Conservation (phyloP, 2,888 invertebrate genomes). For the Adelognathus sp. region DNA sequence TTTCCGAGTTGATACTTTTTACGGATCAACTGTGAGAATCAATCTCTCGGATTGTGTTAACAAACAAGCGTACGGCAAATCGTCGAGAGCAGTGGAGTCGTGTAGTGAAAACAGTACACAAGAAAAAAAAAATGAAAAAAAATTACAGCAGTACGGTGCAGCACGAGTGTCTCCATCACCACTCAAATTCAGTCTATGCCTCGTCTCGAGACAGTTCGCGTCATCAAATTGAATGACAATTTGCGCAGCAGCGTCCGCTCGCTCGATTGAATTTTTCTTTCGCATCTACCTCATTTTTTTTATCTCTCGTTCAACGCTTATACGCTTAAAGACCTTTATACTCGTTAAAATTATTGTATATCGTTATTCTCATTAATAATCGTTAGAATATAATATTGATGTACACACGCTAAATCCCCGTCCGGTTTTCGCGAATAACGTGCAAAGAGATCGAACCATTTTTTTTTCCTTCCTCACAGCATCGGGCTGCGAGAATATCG, state of each 20-base stretch:
- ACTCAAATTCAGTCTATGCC: slow-evolving; percentile 65
- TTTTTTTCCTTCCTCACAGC: slow-evolving; percentile 16
- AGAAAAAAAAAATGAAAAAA: slow-evolving; percentile 27
- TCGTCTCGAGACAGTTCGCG: slow-evolving; percentile 61
- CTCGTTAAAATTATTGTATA: slow-evolving; percentile 78
- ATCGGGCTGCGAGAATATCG: slow-evolving; percentile 3
- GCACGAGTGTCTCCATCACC: slow-evolving; percentile 60
- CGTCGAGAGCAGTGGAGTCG: slow-evolving; percentile 56
- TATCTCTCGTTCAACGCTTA: slow-evolving; percentile 65
- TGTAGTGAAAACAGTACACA: slow-evolving; percentile 60
- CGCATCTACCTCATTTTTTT: slow-evolving; percentile 37
- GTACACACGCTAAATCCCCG: slow-evolving; percentile 64
- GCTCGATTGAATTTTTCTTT: slow-evolving; percentile 43
- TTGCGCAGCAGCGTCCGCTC: slow-evolving; percentile 57
- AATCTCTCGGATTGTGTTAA: not conserved
- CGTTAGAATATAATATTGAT: slow-evolving; percentile 78
- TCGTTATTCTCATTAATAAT: slow-evolving; percentile 76
- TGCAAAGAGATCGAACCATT: slow-evolving; percentile 43
- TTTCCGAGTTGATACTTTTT: not conserved
- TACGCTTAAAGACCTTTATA: slow-evolving; percentile 71
- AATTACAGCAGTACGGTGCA: slow-evolving; percentile 55
- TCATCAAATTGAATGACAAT: slow-evolving; percentile 63
- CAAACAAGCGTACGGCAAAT: slow-evolving; percentile 7
- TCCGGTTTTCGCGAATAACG: slow-evolving; percentile 34
- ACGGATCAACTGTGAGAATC: not conserved